Base-by-base conservation (phyloP, 1,140 invertebrate genomes). In the Pogonomyrmex californicus region DNA sequence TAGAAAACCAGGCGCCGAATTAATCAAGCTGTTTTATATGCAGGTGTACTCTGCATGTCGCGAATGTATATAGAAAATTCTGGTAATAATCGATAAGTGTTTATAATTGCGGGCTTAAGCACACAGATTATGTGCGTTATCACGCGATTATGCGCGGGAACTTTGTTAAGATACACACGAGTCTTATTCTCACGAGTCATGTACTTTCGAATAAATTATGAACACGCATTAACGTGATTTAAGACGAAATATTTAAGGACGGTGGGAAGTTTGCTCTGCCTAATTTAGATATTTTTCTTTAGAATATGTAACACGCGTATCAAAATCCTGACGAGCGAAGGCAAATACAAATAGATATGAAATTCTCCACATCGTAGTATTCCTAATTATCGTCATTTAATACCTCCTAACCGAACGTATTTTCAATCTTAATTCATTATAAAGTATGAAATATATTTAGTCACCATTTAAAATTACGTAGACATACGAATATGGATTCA, bases 11-110 rank as follows among this genome's bases (percentile, higher is more conserved):
- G 49, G 51, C 76, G n/a, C 60, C 17, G 68, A 77, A 89, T 89
- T 89, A 90, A 90, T 90, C 88, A 89, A 89, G 62, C 87, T 65
- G 44, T 90, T 90, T 90, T 89, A 89, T 90, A 89, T 87, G 85
- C 88, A 79, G 44, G 65, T 66, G 63, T 33, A 38, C 47, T 71
- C 58, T 10, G 12, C 62, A 23, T 54, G 30, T 77, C 70, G 85
- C 76, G 76, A 77, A 77, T 81, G 23, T 77, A 81, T 58, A 77
- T 75, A 58, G 47, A 49, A 86, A 90, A 77, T 90, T 90, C 70
- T 75, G 3, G 65, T 83, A 89, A 85, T 85, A 78, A 90, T 89
- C 87, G 88, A 90, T 89, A 70, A 89, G 70, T 78, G 88, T 70
- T 81, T 56, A 79, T 86, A 87, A 89, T 79, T 87, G 76, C 63